Conservation (phyloP, 1,140 invertebrate genomes). For the Orius insidiosus region DNA sequence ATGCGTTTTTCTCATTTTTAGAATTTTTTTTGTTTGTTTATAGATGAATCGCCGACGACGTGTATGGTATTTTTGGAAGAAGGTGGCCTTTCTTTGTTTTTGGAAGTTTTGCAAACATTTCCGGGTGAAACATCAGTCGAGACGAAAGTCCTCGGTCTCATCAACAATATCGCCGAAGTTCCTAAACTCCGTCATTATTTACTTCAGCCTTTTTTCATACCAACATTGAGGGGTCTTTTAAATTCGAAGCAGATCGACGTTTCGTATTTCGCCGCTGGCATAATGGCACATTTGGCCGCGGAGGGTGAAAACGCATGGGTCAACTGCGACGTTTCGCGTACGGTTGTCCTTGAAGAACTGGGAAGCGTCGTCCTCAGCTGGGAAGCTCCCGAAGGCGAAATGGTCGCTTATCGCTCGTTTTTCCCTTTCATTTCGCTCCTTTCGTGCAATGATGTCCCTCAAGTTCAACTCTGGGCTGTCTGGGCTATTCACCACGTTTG, state of each 20-base stretch:
- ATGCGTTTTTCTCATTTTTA: no score
- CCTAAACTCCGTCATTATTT: slow-evolving; percentile 34
- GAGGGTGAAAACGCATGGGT: slow-evolving; percentile 31
- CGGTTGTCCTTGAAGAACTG: slow-evolving; percentile 38
- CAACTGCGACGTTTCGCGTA: slow-evolving; percentile 23
- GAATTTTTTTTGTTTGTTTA: no score
- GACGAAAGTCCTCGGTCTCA: slow-evolving; percentile 60
- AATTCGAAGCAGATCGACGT: slow-evolving; percentile 56
- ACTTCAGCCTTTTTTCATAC: slow-evolving; percentile 44
- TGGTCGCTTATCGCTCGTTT: slow-evolving; percentile 72
- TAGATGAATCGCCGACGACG: slow-evolving; percentile 52
- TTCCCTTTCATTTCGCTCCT: slow-evolving; percentile 59
- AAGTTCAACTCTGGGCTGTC: slow-evolving; percentile 64
- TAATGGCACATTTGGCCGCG: slow-evolving; percentile 58
- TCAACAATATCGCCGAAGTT: slow-evolving; percentile 74
- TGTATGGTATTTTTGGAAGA: slow-evolving; percentile 55
- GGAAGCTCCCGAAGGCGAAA: slow-evolving; percentile 56
- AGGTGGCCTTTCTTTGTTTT: slow-evolving; percentile 49
- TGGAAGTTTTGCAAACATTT: slow-evolving; percentile 46
- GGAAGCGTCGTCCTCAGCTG: slow-evolving; percentile 43
- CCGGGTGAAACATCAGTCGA: slow-evolving; percentile 46
- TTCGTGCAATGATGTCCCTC: slow-evolving; percentile 35
- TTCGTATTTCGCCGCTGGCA: slow-evolving; percentile 68
- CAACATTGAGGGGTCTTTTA: slow-evolving; percentile 36
- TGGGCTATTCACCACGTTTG: slow-evolving; percentile 75